Evolutionary conservation across 2,888 invertebrate genomes (phyloP).

Genomic region (Cephus nigrinus): DNA sequence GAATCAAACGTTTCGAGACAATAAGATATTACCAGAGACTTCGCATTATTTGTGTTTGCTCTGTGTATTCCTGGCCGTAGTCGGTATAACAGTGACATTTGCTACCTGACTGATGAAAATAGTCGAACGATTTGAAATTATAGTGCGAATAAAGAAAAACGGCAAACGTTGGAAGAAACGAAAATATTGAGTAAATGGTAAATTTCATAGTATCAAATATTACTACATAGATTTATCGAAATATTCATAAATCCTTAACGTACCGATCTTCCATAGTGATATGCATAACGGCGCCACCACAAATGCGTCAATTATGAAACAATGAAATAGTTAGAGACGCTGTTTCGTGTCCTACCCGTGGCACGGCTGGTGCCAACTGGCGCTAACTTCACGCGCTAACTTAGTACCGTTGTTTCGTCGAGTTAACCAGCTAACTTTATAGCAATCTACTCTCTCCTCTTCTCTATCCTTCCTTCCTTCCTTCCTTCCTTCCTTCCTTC

Average conservation of each 20-base stretch:
- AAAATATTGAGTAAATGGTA: too few species aligned
- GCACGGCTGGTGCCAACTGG: constrained; percentile 54
- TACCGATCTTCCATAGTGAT: constrained; percentile 10
- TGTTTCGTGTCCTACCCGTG: constrained; percentile 23
- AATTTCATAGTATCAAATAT: too few species aligned
- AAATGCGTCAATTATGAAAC: constrained; percentile 63
- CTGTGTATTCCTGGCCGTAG: too few species aligned
- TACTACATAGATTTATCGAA: too few species aligned
- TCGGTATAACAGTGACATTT: too few species aligned
- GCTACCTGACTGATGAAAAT: too few species aligned
- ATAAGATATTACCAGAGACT: too few species aligned
- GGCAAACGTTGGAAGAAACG: too few species aligned
- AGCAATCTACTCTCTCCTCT: constrained; percentile 47
- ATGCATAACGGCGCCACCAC: constrained; percentile 49
- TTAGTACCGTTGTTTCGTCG: constrained; percentile 59
- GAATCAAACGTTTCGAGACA: too few species aligned
- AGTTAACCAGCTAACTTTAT: constrained; percentile 61
- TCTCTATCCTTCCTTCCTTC: constrained; percentile 6
- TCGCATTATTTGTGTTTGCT: too few species aligned
- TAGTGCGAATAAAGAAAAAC: too few species aligned
- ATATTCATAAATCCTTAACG: neutral
- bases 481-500: constrained; percentile 17
- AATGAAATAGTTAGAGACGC: constrained; percentile 59
- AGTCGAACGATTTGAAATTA: too few species aligned
- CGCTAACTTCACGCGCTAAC: constrained; percentile 56